These are phyloP conservation scores for Aleiodes alternator DNA, from an alignment of 2,888 invertebrate species.

Conservation along the genomic window DNA sequence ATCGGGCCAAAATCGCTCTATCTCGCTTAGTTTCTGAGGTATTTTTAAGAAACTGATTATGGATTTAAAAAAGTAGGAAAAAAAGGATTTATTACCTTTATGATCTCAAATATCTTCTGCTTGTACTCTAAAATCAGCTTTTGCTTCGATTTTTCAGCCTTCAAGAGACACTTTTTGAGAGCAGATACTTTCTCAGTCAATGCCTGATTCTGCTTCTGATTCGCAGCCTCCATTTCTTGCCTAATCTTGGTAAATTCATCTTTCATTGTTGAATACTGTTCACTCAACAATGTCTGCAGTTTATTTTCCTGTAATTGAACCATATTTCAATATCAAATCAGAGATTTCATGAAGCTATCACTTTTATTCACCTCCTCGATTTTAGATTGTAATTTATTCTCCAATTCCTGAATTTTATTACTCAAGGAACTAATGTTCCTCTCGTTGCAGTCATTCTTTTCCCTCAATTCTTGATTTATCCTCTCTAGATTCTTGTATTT, in stretches of 20 bases:
- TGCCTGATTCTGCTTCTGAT: conserved; percentile 60
- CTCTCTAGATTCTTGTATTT: conserved; percentile 59
- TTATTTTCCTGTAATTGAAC: conserved; percentile 61
- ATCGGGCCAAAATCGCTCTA: too few species aligned
- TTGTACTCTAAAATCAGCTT: conserved; percentile 63
- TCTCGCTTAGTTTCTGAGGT: too few species aligned
- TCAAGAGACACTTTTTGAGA: conserved; percentile 61
- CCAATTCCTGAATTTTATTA: conserved; percentile 61
- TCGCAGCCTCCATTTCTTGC: conserved; percentile 60
- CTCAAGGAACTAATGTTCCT: conserved; percentile 59
- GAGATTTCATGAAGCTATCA: neutral
- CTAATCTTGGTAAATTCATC: conserved; percentile 66
- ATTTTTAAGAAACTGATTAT: too few species aligned
- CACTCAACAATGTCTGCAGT: conserved; percentile 61
- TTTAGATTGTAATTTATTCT: conserved; percentile 63
- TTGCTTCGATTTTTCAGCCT: conserved; percentile 64
- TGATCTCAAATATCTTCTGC: conserved; percentile 61
- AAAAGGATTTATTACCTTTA: conserved; percentile 59
- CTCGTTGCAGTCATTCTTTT: conserved; percentile 51
- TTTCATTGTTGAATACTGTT: conserved; percentile 65
- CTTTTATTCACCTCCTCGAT: conserved; percentile 61
- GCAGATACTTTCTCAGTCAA: conserved; percentile 58
- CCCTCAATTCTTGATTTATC: conserved; percentile 58
- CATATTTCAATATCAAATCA: conserved; percentile 1
- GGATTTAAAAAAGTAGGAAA: neutral